A percentile compares a stretch with the other conserved stretches of the same genome.
Evolutionary conservation across 2,797 vertebrate species (phyloP).

Genomic region (Micrastur ruficollis): DNA sequence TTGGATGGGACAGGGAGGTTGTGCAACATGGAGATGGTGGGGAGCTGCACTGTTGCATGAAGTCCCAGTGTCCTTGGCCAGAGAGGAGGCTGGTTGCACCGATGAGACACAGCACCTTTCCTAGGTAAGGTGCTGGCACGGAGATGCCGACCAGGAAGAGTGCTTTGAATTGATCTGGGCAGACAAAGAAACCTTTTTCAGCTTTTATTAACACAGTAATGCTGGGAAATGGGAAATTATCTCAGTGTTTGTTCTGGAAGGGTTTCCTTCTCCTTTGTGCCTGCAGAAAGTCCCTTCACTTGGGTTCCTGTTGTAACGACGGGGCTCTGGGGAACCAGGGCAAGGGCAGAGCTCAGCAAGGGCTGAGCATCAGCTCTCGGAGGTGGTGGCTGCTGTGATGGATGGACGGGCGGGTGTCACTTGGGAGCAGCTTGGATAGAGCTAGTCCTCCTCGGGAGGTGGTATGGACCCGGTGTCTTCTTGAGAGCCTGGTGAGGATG

Average conservation of each 20-base stretch:
- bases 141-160: background rate
- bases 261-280: background rate
- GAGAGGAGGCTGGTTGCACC: background rate
- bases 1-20: background rate
- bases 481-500: background rate
- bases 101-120: accelerated
- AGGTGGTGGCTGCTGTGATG: background rate
- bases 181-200: background rate
- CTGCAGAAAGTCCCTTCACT: background rate
- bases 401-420: background rate
- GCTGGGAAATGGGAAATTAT: background rate
- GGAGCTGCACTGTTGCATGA: accelerated
- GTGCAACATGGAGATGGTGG: background rate
- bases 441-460: background rate
- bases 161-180: background rate
- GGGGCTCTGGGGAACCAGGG: background rate
- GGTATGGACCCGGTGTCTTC: background rate
- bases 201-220: background rate
- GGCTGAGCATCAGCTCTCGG: background rate
- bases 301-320: background rate
- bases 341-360: background rate
- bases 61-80: background rate
- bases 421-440: background rate
- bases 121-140: background rate
- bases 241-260: background rate